phyloP scores from a whole-genome alignment of 2,797 vertebrate genomes.

The Esox masquinongy region DNA sequence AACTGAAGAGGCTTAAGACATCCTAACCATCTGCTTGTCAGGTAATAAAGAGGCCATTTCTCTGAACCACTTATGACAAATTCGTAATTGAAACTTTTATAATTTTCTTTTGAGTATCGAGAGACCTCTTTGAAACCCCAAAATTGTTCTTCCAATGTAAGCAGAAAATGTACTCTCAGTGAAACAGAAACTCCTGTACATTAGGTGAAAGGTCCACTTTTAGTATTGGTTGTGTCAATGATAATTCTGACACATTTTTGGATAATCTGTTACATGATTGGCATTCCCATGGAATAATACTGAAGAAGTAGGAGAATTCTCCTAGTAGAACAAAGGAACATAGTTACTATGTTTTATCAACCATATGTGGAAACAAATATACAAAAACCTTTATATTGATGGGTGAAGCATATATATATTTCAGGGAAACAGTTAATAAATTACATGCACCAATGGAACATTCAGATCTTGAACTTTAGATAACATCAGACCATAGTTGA shows the following conservation, averaged over 20 bases:
- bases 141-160: not conserved
- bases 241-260: not conserved
- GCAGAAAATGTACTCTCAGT: not conserved
- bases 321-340: too few species aligned
- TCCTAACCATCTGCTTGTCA: not conserved
- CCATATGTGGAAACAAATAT: too few species aligned
- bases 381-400: too few species aligned
- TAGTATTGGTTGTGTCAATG: not conserved
- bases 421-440: not conserved
- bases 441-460: not conserved
- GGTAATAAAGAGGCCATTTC: conserved; percentile 1
- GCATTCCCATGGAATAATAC: not conserved
- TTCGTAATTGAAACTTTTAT: not conserved
- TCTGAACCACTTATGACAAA: conserved; percentile 10
- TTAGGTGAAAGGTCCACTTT: not conserved
- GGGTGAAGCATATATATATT: too few species aligned
- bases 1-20: conserved; percentile 2
- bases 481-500: not conserved
- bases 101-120: not conserved
- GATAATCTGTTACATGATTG: not conserved
- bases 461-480: not conserved
- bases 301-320: too few species aligned
- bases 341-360: too few species aligned
- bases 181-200: too few species aligned
- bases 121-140: not conserved